Evolutionary conservation across 2,888 invertebrate genomes (phyloP), one percentile per base, ranked within the genome.

Genomic region (Hirtodrosophila confusa): DNA sequence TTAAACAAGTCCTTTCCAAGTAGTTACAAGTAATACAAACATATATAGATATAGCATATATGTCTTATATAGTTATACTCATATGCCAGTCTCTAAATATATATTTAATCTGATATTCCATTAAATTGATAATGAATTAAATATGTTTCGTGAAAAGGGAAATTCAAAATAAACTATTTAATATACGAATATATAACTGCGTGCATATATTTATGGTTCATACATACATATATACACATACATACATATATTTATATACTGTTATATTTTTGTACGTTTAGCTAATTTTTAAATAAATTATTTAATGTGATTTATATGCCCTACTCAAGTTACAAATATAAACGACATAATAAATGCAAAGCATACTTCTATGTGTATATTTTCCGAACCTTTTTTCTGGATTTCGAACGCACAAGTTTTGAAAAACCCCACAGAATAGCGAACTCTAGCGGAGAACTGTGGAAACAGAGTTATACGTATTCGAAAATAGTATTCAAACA

Each of bases 261-360:
- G 88, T 88, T 88, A 85, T 85, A 85, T 85, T 85, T 85, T 85
- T 85, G 87, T 85, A 85, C 87, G 78, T 86, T 88, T 85, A 85
- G 88, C 87, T 86, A 85, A 85, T 85, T 85, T 86, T 79, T 74
- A 78, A 88, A 84, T 70, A 80, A 86, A 75, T 86, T 83, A 83
- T 88, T 83, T 75, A 80, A 75, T 88, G 88, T 88, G 88, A 85
- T 88, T 84, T 80, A 72, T 77, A 88, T 84, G 78, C 84, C 74
- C 77, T 67, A 69, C 54, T 84, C 75, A 69, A 84, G 87, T 86
- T 88, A 72, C 67, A 83, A 70, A 85, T 80, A 85, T 78, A 79
- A 61, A 66, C 50, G 55, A 75, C 55, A 64, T 69, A 75, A 68
- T 78, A 69, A 74, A 74, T 75, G 70, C 75, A 66, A 78, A 78